phyloP scores from a whole-genome alignment of 2,888 invertebrate genomes.

The Galeruca laticollis region DNA sequence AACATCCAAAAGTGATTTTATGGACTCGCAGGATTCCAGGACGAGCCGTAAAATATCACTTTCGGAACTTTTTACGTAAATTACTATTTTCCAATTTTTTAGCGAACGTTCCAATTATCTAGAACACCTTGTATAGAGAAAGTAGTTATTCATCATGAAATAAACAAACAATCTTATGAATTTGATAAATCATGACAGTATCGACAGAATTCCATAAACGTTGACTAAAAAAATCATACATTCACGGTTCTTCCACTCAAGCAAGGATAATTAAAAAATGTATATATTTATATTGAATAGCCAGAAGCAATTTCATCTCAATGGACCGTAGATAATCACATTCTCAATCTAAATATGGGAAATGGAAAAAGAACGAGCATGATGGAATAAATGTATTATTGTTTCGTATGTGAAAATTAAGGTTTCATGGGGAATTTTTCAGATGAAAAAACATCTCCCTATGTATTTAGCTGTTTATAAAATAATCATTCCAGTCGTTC shows the following conservation, averaged over 20 bases:
- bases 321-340: constrained; percentile 63
- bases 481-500: not conserved
- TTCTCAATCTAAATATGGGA: constrained; percentile 60
- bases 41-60: no score
- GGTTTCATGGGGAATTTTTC: constrained; percentile 38
- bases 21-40: no score
- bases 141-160: no score
- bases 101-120: no score
- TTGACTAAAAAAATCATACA: constrained; percentile 45
- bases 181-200: not conserved
- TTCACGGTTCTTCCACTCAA: constrained; percentile 55
- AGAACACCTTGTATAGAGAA: no score
- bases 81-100: no score
- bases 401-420: constrained; percentile 49
- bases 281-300: constrained; percentile 55
- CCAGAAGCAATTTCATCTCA: constrained; percentile 61
- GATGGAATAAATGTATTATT: constrained; percentile 57
- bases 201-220: constrained; percentile 24
- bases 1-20: no score
- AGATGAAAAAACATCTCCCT: constrained; percentile 34
- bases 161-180: no score
- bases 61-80: no score
- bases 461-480: not conserved
- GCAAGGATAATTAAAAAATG: constrained; percentile 60
- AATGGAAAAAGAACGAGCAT: constrained; percentile 50